Evolutionary conservation across 2,888 invertebrate genomes (phyloP), one percentile per base, ranked within the genome.

Genomic region (Rotaria socialis): DNA sequence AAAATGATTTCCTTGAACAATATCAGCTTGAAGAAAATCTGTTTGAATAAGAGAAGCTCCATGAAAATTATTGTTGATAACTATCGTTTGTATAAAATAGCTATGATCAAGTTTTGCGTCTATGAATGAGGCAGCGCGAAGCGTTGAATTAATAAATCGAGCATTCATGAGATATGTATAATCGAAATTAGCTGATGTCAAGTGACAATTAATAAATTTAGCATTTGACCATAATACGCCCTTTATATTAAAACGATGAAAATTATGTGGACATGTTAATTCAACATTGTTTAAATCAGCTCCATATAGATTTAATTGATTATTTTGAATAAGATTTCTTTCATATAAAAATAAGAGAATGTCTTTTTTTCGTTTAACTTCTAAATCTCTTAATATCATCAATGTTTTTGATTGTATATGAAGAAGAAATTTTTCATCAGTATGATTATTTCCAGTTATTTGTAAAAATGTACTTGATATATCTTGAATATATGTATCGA

Each of bases 1-100:
- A 35, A 67, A 67, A 67, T 67, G 35, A 67, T 67, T 67, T 67
- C 67, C 67, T 67, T 67, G 67, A 16, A 67, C 67, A 19, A 67
- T 16, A 19, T 67, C 35, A 16, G 67, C 67, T 35, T 67, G 67
- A 67, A 67, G 35, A 67, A 67, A 67, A 35, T 67, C 19, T 10
- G 67, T 35, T 35, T 41, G 67, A 67, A 41, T 35, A 67, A 67
- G 67, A 19, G 67, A 27, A 27, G 67, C 35, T 35, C 19, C 19
- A 35, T 19, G 35, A 27, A 67, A 67, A 35, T 67, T 35, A 35
- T 4, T 19, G 19, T 67, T 35, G 0, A 67, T 35, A 35, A 67
- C 0, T 2, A 67, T 67, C 16, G 35, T 41, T 11, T 35, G 35
- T 35, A 67, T 35, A 4, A 35, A 67, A 35, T 67, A 7, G 19